phyloP scores from a whole-genome alignment of 2,888 invertebrate genomes.

The Plemyria rubiginata region DNA sequence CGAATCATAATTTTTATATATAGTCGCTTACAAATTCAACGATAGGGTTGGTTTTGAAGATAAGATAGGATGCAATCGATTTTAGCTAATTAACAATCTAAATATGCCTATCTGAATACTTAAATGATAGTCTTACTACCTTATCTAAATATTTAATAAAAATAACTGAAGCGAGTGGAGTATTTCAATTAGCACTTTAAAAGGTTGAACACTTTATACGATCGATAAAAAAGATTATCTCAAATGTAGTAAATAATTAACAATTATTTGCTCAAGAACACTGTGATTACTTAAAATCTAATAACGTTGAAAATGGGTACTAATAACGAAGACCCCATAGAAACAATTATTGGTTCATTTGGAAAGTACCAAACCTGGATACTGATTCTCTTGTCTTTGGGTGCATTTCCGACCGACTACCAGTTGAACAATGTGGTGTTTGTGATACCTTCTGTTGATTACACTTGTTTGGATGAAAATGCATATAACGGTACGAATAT shows the following conservation, averaged over 20 bases:
- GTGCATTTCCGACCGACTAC: slow-evolving; percentile 84
- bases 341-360: slow-evolving; percentile 80
- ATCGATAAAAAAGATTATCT: not conserved
- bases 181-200: not conserved
- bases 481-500: slow-evolving; percentile 64
- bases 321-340: slow-evolving; percentile 51
- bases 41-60: slow-evolving; percentile 1
- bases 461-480: slow-evolving; percentile 69
- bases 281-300: not conserved
- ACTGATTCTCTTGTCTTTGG: slow-evolving; percentile 74
- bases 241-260: not conserved
- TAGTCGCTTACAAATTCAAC: not conserved
- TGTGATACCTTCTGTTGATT: slow-evolving; percentile 81
- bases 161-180: not conserved
- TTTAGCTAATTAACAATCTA: not conserved
- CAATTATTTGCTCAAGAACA: not conserved
- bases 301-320: slow-evolving; percentile 8
- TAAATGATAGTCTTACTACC: not conserved
- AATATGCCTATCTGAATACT: slow-evolving; percentile 1
- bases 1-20: slow-evolving; percentile 5
- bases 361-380: slow-evolving; percentile 84
- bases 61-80: slow-evolving; percentile 10
- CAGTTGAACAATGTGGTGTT: slow-evolving; percentile 84
- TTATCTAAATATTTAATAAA: not conserved
- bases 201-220: not conserved